A percentile compares a stretch with the other conserved stretches of the same genome.
phyloP scores from a whole-genome alignment of 1,140 invertebrate genomes.

The Caenorhabditis remanei region DNA sequence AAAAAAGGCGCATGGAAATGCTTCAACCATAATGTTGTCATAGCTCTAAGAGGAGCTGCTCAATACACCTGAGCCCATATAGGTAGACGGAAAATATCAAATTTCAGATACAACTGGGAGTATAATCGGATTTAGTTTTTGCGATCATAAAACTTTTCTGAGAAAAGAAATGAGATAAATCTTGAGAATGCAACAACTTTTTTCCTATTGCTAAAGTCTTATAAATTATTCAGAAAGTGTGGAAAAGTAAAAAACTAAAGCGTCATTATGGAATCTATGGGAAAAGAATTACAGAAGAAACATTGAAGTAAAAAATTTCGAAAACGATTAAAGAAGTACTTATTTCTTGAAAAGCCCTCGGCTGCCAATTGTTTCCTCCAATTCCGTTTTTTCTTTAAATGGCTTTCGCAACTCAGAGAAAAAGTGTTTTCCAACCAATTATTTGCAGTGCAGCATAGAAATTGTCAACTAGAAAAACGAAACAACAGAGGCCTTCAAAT shows the following conservation, averaged over 20 bases:
- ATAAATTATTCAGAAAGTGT: conserved; percentile 14
- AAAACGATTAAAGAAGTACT: conserved; percentile 28
- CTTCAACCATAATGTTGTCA: too few species aligned
- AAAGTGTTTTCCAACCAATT: conserved; percentile 31
- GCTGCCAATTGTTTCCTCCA: conserved; percentile 24
- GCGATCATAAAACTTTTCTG: background rate
- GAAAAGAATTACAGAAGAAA: background rate
- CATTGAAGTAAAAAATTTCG: background rate
- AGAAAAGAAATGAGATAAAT: background rate
- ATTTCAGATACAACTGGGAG: background rate
- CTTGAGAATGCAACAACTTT: background rate
- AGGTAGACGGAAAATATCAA: background rate
- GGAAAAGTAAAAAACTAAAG: background rate
- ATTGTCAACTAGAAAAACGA: background rate
- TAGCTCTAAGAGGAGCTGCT: too few species aligned
- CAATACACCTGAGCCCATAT: too few species aligned
- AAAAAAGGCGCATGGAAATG: too few species aligned
- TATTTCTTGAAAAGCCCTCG: background rate
- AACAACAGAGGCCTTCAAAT: background rate
- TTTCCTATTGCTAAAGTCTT: background rate
- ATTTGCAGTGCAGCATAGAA: conserved; percentile 34
- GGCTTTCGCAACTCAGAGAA: background rate
- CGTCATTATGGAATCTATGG: background rate
- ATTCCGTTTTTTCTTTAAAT: conserved; percentile 7
- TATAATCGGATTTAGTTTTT: background rate